Evolutionary conservation across 2,888 invertebrate genomes (phyloP), one percentile per base, ranked within the genome.

Genomic region (Catocala sponsa): DNA sequence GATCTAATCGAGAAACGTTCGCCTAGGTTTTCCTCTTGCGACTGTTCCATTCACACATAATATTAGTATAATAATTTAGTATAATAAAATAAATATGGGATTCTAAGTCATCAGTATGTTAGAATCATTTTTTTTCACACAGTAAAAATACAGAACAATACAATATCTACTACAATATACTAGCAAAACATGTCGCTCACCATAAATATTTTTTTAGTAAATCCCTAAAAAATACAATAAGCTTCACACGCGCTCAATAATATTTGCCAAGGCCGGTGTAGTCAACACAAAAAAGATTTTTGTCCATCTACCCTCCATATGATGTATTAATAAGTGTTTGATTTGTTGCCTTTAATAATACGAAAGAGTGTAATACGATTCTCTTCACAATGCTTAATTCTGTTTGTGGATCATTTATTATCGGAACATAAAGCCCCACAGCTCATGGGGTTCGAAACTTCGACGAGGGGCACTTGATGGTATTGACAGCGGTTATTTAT

Each of bases 401-500:
- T 83, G 80, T 86, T 86, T 83, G 81, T 66, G 76, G 81, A 84
- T 80, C 85, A 83, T 85, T 83, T 79, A 81, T 79, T 78, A 81
- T 86, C 83, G 80, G 83, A 76, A 72, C 84, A 38, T 76, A 65
- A 68, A 68, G 57, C 63, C 55, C 15, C 59, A 73, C 68, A 70
- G 52, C 25, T 33, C 47, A 54, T 66, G 55, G 71, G 56, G 67
- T 57, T 58, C 52, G 47, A 56, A 53, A 59, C 56, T 73, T 64
- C 6, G 41, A 63, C 38, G 32, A 42, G 81, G 81, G 80, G 74
- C 50, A 44, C 46, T 59, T 47, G 54, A 63, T 82, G 81, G 77
- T 84, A 87, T 85, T 83, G 86, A 85, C 85, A 78, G 77, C 53
- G 62, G 63, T 82, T 84, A 85, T 86, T 83, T 84, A 87, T 85